Percentiles rank a stretch among this genome's conserved stretches.
These are phyloP conservation scores for Geophilus truncorum DNA, from an alignment of 2,888 invertebrate genomes.

Conservation along the genomic window DNA sequence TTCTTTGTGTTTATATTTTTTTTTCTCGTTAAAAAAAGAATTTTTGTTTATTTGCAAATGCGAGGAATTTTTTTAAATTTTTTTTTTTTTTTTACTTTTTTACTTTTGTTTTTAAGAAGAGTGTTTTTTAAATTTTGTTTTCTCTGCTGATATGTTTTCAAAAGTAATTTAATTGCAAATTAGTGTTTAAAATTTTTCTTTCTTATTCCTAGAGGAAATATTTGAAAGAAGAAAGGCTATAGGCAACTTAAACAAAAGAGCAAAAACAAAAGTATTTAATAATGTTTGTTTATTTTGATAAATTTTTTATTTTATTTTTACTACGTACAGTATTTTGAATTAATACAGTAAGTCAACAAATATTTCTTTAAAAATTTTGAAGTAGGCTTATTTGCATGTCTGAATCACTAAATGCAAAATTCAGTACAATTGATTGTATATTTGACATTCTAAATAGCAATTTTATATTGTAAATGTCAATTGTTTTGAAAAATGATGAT, in stretches of 20 bases:
- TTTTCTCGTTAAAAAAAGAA: neutral
- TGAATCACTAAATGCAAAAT: too few species aligned
- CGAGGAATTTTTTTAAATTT: neutral
- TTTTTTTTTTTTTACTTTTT: neutral
- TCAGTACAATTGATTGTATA: neutral
- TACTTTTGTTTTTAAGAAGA: neutral
- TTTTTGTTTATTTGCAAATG: neutral
- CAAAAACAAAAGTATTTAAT: neutral
- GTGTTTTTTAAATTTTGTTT: neutral
- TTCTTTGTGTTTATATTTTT: neutral
- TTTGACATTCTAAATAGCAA: constrained; percentile 5
- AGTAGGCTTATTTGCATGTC: too few species aligned
- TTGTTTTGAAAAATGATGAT: constrained; percentile 12
- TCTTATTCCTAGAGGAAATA: neutral
- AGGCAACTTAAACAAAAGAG: neutral
- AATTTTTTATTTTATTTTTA: too few species aligned
- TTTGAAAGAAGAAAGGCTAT: neutral
- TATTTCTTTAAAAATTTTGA: too few species aligned
- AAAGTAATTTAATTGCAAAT: constrained; percentile 3
- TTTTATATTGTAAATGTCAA: neutral
- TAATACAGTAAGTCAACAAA: too few species aligned
- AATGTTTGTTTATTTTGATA: too few species aligned
- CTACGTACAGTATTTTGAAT: too few species aligned
- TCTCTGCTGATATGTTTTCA: neutral
- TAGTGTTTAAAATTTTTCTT: neutral